These are phyloP conservation scores for Pelecanus crispus DNA, from an alignment of 2,113 vertebrate species.

Conservation along the genomic window DNA sequence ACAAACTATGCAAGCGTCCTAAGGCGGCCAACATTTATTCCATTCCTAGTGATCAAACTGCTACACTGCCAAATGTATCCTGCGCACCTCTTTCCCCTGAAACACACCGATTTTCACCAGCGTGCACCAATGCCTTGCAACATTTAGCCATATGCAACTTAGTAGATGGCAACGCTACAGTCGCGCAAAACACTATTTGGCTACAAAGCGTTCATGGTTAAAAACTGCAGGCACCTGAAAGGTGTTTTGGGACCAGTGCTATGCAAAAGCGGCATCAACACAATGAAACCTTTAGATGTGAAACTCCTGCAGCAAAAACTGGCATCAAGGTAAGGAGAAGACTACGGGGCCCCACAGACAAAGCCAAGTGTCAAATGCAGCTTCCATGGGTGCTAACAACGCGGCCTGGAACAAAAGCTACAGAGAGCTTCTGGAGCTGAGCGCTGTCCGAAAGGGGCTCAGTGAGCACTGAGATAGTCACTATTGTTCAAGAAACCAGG, in stretches of 20 bases:
- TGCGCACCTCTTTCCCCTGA: background rate
- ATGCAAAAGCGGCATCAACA: background rate
- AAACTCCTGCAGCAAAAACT: background rate
- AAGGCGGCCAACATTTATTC: background rate
- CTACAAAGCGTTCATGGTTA: accelerated
- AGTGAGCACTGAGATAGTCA: accelerated
- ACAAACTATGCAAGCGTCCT: background rate
- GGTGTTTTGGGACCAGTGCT: background rate
- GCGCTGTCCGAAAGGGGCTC: background rate
- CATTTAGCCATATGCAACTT: accelerated
- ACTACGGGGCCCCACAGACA: background rate
- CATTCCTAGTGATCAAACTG: background rate
- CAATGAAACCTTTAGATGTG: background rate
- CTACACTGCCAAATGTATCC: background rate
- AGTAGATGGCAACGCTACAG: background rate
- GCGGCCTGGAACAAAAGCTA: background rate
- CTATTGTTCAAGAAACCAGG: background rate
- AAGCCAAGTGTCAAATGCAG: background rate
- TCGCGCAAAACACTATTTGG: background rate
- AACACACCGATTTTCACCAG: background rate
- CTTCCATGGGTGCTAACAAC: background rate
- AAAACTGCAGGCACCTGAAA: background rate
- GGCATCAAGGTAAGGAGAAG: background rate
- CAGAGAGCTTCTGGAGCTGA: background rate
- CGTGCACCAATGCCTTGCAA: background rate